Evolutionary conservation across 2,888 invertebrate species (phyloP), one percentile per base, ranked within the genome.

Genomic region (Leptopilina drosophilae): DNA sequence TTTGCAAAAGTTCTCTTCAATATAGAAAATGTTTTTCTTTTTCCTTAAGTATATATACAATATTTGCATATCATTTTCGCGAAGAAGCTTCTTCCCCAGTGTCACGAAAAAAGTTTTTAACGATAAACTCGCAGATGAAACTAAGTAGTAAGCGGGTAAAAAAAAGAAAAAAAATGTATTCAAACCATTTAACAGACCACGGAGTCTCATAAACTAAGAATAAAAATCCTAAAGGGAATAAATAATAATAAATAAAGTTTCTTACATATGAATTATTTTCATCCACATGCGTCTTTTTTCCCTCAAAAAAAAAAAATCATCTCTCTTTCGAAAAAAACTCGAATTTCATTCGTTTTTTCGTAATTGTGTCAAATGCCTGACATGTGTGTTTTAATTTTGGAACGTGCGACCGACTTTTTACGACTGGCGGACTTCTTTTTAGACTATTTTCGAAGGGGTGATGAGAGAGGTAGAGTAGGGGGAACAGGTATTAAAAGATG

Each of bases 361-460:
- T 73, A 73, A 73, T 73, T 33, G 33, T 73, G 73, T 73, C 56
- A 33, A 33, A 56, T 53, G 12, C 14, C 53, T 49, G 49, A 12
- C 49, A 49, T 49, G 11, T 73, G 8, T 33, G 56, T n/a, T 73
- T 73, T 73, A 73, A 73, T 73, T 73, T 56, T 73, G 73, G 73
- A 73, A 56, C 56, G 33, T 56, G 53, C 49, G 56, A n/a, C 73
- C 26, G 53, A 33, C 53, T n/a, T 56, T 69, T 73, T 73, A 7
- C 6, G 12, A 4, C 49, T 9, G 3, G 33, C 2, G 33, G 14
- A 33, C 8, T 56, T 73, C n/a, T 53, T 73, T 73, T 56, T 26
- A 12, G 14, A 49, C 49, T 4, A 49, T 49, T 49, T 49, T 12
- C 12, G 2, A 11, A 12, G 12, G 9, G 33, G 33, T 33, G 33